A percentile compares a stretch with the other conserved stretches of the same genome.
phyloP scores from a whole-genome alignment of 2,797 vertebrate species.

The Rhinogobio ventralis region DNA sequence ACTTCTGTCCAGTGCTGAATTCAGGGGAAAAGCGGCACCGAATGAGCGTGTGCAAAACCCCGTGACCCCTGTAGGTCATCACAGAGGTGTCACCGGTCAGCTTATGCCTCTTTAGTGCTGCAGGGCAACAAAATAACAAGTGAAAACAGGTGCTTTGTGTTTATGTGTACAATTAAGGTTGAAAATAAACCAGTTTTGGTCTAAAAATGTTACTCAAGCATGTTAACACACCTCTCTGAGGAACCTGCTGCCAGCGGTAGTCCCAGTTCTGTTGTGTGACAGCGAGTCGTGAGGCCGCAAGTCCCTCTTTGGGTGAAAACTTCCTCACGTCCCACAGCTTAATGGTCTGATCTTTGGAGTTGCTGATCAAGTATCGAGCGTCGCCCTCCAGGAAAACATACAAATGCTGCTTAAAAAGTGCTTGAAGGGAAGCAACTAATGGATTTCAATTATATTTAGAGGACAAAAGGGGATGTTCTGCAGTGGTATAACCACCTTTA shows the following conservation, averaged over 20 bases:
- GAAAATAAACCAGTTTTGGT: neutral
- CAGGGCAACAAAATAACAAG: neutral
- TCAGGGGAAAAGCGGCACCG: constrained; percentile 90
- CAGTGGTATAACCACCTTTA: neutral
- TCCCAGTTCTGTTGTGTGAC: constrained; percentile 95
- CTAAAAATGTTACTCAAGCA: constrained; percentile 6
- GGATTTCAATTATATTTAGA: neutral
- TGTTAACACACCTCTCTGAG: constrained; percentile 84
- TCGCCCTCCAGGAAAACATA: constrained; percentile 80
- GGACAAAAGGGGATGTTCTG: neutral
- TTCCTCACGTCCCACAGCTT: constrained; percentile 93
- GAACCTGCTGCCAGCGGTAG: constrained; percentile 95
- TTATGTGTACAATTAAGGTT: neutral
- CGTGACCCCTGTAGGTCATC: constrained; percentile 93
- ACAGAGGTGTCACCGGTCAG: constrained; percentile 90
- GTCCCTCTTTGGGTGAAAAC: constrained; percentile 88
- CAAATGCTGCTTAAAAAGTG: neutral
- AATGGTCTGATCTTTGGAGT: constrained; percentile 96
- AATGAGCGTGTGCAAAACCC: constrained; percentile 91
- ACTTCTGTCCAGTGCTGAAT: constrained; percentile 88
- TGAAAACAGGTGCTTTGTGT: neutral
- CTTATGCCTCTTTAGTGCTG: constrained; percentile 87
- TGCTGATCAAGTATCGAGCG: constrained; percentile 91
- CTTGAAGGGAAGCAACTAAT: neutral
- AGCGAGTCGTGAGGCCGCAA: constrained; percentile 88